Conservation (phyloP, 2,888 invertebrate genomes). For the Apotomis turbidana region DNA sequence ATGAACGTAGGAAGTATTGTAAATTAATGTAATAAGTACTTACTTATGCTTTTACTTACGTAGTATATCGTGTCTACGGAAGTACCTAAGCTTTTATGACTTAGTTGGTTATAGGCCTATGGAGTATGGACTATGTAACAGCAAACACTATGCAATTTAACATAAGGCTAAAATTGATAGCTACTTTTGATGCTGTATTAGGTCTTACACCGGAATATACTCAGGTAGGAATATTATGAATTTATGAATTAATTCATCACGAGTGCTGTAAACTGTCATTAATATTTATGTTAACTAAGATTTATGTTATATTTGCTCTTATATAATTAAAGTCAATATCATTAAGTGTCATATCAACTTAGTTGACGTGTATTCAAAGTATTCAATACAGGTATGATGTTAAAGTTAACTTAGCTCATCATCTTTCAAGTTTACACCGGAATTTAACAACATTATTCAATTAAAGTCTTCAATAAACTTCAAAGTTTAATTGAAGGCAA, state of each 20-base stretch:
- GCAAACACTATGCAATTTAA: too few relatives aligned
- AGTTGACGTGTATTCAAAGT: neutral
- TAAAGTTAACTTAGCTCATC: neutral
- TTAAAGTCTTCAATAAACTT: neutral
- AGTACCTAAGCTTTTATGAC: too few relatives aligned
- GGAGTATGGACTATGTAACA: too few relatives aligned
- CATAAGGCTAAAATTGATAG: too few relatives aligned
- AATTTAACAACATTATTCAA: constrained; percentile 6
- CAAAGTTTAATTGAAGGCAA: neutral
- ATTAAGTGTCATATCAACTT: constrained; percentile 9
- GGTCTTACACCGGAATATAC: neutral
- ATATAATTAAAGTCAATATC: constrained; percentile 1
- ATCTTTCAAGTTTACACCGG: neutral
- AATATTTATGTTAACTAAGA: neutral
- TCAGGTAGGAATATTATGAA: neutral
- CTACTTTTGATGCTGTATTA: too few relatives aligned
- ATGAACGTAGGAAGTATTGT: too few relatives aligned
- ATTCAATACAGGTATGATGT: neutral
- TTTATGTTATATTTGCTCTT: neutral
- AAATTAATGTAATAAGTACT: too few relatives aligned
- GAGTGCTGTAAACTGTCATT: neutral
- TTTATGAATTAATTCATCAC: neutral
- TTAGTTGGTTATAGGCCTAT: too few relatives aligned
- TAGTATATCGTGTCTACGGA: too few relatives aligned
- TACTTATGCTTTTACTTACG: too few relatives aligned